Percentiles rank a stretch among this genome's conserved stretches.
phyloP scores from a whole-genome alignment of 1,140 invertebrate genomes.

The Drosophila nebulosa region DNA sequence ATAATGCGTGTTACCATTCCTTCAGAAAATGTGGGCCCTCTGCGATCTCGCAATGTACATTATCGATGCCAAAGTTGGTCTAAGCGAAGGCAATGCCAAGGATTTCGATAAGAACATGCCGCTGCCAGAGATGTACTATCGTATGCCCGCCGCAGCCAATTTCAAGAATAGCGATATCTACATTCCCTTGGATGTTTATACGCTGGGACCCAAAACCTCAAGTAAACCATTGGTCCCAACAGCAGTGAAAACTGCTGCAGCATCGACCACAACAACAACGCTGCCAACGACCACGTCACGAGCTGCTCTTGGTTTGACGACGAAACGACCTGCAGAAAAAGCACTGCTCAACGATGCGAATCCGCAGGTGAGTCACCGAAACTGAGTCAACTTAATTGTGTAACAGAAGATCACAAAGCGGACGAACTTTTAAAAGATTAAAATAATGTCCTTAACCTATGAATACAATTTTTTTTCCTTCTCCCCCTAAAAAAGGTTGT shows the following conservation, averaged over 20 bases:
- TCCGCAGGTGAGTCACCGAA: constrained; percentile 52
- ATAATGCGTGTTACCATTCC: not conserved
- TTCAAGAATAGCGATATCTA: constrained; percentile 74
- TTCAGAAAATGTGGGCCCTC: constrained; percentile 96
- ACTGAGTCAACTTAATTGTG: no score
- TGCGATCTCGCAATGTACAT: constrained; percentile 96
- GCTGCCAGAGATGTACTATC: constrained; percentile 78
- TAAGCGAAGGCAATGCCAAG: constrained; percentile 59
- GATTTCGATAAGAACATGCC: constrained; percentile 60
- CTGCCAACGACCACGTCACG: constrained; percentile 20
- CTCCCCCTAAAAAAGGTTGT: constrained; percentile 45
- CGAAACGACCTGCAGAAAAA: constrained; percentile 51
- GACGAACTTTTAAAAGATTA: not conserved
- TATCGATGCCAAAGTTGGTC: constrained; percentile 84
- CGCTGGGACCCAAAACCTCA: constrained; percentile 43
- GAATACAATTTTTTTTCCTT: not conserved
- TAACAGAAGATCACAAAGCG: not conserved
- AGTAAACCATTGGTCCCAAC: constrained; percentile 32
- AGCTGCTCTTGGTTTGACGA: constrained; percentile 32
- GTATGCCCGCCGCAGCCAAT: constrained; percentile 50
- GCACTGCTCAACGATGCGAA: constrained; percentile 53
- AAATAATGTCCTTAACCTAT: not conserved
- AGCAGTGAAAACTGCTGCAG: constrained; percentile 6
- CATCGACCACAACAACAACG: constrained; percentile 28
- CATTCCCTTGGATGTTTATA: constrained; percentile 72